These are phyloP conservation scores for Porites lobata DNA, from an alignment of 92 coral and sea anemone species.

Conservation along the genomic window DNA sequence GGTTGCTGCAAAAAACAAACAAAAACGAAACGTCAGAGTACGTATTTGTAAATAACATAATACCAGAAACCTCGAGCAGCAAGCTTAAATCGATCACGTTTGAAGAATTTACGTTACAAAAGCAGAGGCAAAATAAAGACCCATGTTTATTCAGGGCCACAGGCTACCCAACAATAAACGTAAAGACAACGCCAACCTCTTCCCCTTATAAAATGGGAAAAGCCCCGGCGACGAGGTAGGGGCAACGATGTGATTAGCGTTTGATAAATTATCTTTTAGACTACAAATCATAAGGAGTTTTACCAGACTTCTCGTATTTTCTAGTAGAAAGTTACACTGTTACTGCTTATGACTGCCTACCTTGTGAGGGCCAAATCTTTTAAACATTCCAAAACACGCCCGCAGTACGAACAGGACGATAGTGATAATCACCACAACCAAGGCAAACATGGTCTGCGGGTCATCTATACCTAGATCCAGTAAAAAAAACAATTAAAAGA, in stretches of 20 bases:
- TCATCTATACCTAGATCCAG: constrained; percentile 84
- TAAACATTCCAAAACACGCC: constrained; percentile 93
- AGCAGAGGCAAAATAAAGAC: no score
- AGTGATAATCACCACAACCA: constrained; percentile 79
- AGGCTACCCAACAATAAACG: no score
- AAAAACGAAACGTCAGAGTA: neutral
- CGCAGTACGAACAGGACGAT: constrained; percentile 79
- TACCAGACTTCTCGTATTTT: no score
- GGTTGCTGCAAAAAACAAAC: constrained; percentile 60
- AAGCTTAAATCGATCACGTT: neutral
- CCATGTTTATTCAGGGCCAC: no score
- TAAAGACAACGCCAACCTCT: no score
- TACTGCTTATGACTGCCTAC: constrained; percentile 33
- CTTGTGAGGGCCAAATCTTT: constrained; percentile 89
- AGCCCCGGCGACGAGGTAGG: no score
- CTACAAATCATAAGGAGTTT: no score
- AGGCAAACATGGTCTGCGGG: constrained; percentile 94
- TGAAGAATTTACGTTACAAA: no score
- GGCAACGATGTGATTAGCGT: no score
- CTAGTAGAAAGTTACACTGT: no score
- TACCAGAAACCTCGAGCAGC: neutral
- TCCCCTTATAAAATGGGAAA: no score
- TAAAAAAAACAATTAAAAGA: neutral
- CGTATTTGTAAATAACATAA: neutral
- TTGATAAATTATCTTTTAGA: no score